Evolutionary conservation across 92 coral and sea anemone genomes (phyloP).

Genomic region (Pocillopora grandis): DNA sequence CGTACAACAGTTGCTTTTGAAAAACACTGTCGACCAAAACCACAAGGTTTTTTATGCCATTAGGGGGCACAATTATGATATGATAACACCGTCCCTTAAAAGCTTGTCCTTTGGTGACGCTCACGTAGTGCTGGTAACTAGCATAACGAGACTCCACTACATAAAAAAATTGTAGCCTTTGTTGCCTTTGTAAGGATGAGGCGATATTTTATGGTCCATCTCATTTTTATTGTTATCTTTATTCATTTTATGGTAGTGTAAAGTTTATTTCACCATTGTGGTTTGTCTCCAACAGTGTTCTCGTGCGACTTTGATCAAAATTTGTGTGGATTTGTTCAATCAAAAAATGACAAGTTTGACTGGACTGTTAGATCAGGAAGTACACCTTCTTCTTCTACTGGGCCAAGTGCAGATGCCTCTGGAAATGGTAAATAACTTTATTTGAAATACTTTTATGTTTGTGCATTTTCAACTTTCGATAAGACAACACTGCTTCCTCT

Average conservation of each 20-base stretch:
- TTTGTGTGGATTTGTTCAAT: constrained; percentile 48
- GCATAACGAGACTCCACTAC: too few species aligned
- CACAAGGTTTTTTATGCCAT: too few species aligned
- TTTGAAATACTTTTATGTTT: neutral
- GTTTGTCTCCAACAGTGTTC: neutral
- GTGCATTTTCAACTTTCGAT: neutral
- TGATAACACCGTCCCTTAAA: too few species aligned
- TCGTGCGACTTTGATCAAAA: constrained; percentile 38
- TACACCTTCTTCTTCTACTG: constrained; percentile 40
- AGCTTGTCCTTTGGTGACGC: too few species aligned
- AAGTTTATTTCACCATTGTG: neutral
- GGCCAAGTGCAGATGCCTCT: constrained; percentile 46
- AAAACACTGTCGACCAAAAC: too few species aligned
- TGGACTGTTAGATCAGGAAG: constrained; percentile 34
- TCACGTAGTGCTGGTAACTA: too few species aligned
- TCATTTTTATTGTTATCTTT: neutral
- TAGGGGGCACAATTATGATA: too few species aligned
- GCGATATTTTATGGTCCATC: too few species aligned
- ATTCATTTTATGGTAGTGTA: neutral
- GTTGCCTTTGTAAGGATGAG: too few species aligned
- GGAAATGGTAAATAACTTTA: constrained; percentile 28
- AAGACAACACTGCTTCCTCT: neutral
- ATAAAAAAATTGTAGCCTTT: too few species aligned
- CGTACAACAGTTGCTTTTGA: too few species aligned
- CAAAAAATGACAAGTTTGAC: constrained; percentile 46